These are phyloP conservation scores for Trematocara caparti DNA, from an alignment of 2,797 vertebrate genomes.

Conservation along the genomic window DNA sequence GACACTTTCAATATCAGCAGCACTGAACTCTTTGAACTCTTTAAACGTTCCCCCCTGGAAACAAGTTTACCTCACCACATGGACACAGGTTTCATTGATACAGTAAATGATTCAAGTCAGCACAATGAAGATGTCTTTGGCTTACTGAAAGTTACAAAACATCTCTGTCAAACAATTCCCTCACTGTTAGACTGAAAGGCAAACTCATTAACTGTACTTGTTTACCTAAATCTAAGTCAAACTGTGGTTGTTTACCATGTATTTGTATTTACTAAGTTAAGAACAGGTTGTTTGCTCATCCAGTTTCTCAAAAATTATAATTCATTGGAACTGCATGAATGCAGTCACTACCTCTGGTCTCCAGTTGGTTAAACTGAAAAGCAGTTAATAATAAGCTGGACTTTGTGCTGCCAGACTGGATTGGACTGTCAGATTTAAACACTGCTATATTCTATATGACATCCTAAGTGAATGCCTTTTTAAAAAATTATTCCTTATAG, in stretches of 20 bases:
- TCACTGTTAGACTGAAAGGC: background rate
- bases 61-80: background rate
- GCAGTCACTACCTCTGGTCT: background rate
- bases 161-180: fast-evolving
- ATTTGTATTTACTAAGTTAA: background rate
- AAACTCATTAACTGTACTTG: background rate
- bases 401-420: background rate
- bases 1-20: background rate
- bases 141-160: background rate
- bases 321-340: background rate
- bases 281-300: background rate
- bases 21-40: background rate
- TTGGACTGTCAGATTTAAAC: background rate
- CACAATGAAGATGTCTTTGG: background rate
- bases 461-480: too few species aligned
- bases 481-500: too few species aligned
- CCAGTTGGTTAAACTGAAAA: background rate
- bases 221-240: background rate
- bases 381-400: background rate
- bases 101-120: background rate
- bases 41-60: background rate
- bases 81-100: background rate
- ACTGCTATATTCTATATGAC: too few species aligned
- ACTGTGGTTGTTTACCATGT: background rate
- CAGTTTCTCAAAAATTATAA: background rate